phyloP scores from a whole-genome alignment of 2,888 invertebrate species.

The Tetragnatha montana region DNA sequence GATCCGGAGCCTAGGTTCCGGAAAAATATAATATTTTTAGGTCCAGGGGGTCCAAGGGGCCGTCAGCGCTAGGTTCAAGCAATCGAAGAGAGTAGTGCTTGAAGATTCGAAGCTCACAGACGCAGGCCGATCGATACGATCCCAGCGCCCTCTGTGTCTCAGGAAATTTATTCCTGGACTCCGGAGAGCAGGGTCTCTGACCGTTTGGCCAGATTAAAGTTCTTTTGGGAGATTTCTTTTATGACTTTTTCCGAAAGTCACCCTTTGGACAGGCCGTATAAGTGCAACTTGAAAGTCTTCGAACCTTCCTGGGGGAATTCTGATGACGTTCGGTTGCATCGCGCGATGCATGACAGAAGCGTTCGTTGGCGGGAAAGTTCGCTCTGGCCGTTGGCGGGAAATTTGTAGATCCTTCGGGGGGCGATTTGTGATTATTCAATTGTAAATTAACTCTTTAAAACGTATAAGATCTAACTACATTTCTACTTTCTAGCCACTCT shows the following conservation, averaged over 20 bases:
- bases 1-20: slow-evolving; percentile 24
- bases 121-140: slow-evolving; percentile 62
- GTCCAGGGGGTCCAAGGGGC: slow-evolving; percentile 48
- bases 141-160: slow-evolving; percentile 38
- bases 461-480: no score
- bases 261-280: background rate
- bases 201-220: slow-evolving; percentile 54
- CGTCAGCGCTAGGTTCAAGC: slow-evolving; percentile 30
- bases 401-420: background rate
- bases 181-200: slow-evolving; percentile 57
- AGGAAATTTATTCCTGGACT: slow-evolving; percentile 39
- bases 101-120: slow-evolving; percentile 62
- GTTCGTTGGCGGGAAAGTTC: background rate
- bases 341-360: background rate
- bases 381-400: background rate
- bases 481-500: no score
- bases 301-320: background rate
- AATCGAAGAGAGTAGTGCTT: slow-evolving; percentile 62
- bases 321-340: background rate
- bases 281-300: background rate
- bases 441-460: no score
- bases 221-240: slow-evolving; percentile 9
- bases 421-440: no score
- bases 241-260: background rate
- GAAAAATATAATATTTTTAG: slow-evolving; percentile 59